Evolutionary conservation across 2,113 vertebrate genomes (phyloP), one percentile per base, ranked within the genome.

Genomic region (Entomyzon cyanotis): DNA sequence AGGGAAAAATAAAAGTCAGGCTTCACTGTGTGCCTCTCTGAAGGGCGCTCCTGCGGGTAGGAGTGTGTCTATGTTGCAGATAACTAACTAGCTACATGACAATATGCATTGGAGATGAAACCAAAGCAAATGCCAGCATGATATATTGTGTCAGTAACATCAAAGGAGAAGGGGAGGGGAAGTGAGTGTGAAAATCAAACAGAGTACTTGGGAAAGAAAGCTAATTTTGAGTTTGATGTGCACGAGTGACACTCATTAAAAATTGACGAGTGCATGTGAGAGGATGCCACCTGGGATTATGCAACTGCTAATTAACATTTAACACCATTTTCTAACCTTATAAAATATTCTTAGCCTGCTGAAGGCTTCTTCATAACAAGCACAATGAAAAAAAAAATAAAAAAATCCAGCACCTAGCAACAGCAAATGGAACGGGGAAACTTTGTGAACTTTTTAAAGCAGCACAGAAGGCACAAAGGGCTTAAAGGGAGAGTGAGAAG

Each of bases 221-320:
- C 91, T 97, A 93, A 96, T 97, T 97, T 96, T 96, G 93, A 95
- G 91, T 96, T 96, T 94, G 95, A 97, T 95, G 95, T 92, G 73
- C 94, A 96, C 71, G 78, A 97, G 94, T 95, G 94, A 96, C 95
- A 95, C 91, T 98, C 97, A 97, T 96, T 96, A 97, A 96, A 97
- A 98, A 97, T 95, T 97, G 97, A 98, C 87, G 90, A 97, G 82
- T 93, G 93, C 94, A 90, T 93, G 87, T 96, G 97, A 97, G 96
- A 95, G 87, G 96, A 98, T 96, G 95, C 96, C 91, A 96, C 97
- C 94, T 97, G 87, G 96, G 97, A 98, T 97, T 98, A 97, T 97
- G 96, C 97, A 98, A 98, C 97, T 97, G 97, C 97, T 98, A 98
- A 98, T 98, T 98, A 98, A 98, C 96, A 97, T 97, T 98, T 97